Base-by-base conservation (phyloP, 2,797 vertebrate species). In the Acipenser transmontanus region DNA sequence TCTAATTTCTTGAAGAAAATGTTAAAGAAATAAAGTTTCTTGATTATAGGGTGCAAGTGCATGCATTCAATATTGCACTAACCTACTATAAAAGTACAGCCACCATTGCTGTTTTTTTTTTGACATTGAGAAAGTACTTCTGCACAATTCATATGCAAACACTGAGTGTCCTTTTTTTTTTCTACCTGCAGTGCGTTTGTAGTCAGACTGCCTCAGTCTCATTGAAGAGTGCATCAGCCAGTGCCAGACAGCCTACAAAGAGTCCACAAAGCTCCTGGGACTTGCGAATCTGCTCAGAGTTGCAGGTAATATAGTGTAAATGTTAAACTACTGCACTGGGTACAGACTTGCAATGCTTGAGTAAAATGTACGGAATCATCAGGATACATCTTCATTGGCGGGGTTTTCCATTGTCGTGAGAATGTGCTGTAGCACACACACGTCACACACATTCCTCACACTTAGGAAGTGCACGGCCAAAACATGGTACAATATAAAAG, bases 221-320 rank as follows among this genome's bases (percentile, higher is more conserved):
- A 84, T 98, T 68, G 87, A 94, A 76, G 91, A 97, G 71, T 97
- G 95, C 77, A 84, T 98, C 73, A 65, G 80, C 67, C 87, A 87
- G 74, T 88, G 87, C 67, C 66, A 92, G 34, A 80, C 84, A 0
- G 94, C 91, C 74, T 98, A 97, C 83, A 96, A 81, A 70, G 94
- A 96, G 73, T 89, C 95, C 8, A 78, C 91, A 6, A 93, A 93
- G 48, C 87, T 99, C 51, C 87, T 98, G 73, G 87, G 84, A 47
- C 90, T 98, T 76, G 94, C 95, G 7, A 85, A 88, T 14, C 84
- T 96, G 69, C 90, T 99, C 13, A 85, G 91, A 51, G 92, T 98
- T 57, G 92, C 94, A 89, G 96, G 97, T 99, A 88, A 78, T 47
- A 5, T 17, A 4, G 8, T 49, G 6, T 61, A 63, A 71, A 49